Evolutionary conservation across 2,113 vertebrate species (phyloP).

Genomic region (Pseudopodoces humilis): DNA sequence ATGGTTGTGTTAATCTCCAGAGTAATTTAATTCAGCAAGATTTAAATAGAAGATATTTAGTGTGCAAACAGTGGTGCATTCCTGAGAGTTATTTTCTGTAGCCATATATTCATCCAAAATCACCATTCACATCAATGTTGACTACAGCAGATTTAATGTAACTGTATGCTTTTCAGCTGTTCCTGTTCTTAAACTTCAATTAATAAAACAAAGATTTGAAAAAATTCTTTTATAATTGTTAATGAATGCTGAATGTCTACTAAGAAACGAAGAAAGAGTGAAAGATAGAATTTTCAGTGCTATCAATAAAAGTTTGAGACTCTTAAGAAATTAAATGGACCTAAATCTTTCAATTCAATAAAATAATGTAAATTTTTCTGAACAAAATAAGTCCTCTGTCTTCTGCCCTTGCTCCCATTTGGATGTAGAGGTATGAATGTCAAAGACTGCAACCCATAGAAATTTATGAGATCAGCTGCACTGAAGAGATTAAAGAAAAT

Average conservation of each 20-base stretch:
- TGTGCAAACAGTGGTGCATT: neutral
- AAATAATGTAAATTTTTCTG: neutral
- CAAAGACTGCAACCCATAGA: neutral
- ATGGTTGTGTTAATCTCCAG: neutral
- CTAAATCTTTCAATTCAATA: neutral
- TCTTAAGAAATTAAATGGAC: neutral
- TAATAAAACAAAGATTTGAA: neutral
- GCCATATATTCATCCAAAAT: neutral
- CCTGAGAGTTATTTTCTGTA: neutral
- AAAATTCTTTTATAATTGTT: neutral
- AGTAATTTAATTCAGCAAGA: neutral
- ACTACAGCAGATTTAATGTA: neutral
- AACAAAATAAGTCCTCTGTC: neutral
- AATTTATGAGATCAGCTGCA: neutral
- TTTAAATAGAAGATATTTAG: neutral
- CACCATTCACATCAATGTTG: neutral
- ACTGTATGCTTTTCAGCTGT: neutral
- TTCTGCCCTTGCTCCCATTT: neutral
- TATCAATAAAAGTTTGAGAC: neutral
- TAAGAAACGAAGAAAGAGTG: neutral
- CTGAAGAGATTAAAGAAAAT: neutral
- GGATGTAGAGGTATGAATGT: neutral
- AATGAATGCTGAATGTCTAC: neutral
- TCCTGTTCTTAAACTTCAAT: neutral
- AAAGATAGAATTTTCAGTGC: neutral